Percentiles rank a stretch among this genome's conserved stretches.
Conservation (phyloP, 2,888 invertebrate species). For the Diploptera punctata region DNA sequence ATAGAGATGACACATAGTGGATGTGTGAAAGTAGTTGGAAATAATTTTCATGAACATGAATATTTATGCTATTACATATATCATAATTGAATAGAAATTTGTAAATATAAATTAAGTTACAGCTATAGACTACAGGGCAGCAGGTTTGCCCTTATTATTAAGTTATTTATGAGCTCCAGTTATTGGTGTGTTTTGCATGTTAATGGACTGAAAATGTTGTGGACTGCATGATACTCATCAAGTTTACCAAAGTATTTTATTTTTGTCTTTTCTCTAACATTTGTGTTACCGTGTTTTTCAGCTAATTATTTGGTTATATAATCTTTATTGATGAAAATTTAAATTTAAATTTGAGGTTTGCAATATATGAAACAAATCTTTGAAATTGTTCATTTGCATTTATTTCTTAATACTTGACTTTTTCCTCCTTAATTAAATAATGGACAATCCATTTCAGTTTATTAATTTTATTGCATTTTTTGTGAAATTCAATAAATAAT, state of each 20-base stretch:
- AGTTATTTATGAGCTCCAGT: background rate
- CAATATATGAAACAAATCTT: too few species aligned
- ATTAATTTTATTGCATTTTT: too few species aligned
- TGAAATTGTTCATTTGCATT: too few species aligned
- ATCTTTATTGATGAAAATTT: too few species aligned
- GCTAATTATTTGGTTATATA: too few species aligned
- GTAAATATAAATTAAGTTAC: background rate
- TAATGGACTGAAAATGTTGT: background rate
- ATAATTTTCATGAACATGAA: background rate
- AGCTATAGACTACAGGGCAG: background rate
- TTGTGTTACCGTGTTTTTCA: conserved; percentile 14
- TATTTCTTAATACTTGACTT: too few species aligned
- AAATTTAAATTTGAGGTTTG: too few species aligned
- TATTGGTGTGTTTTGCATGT: background rate
- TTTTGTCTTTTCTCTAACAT: background rate
- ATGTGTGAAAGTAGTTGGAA: too few species aligned
- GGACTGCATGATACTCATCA: background rate
- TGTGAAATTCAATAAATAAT: too few species aligned
- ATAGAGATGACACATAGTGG: too few species aligned
- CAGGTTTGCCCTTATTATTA: background rate
- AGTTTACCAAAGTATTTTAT: background rate
- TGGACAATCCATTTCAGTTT: too few species aligned
- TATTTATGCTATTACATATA: background rate
- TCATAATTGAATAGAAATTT: background rate
- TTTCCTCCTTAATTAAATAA: too few species aligned